Evolutionary conservation across 2,888 invertebrate genomes (phyloP).

Genomic region (Melanchra persicariae): DNA sequence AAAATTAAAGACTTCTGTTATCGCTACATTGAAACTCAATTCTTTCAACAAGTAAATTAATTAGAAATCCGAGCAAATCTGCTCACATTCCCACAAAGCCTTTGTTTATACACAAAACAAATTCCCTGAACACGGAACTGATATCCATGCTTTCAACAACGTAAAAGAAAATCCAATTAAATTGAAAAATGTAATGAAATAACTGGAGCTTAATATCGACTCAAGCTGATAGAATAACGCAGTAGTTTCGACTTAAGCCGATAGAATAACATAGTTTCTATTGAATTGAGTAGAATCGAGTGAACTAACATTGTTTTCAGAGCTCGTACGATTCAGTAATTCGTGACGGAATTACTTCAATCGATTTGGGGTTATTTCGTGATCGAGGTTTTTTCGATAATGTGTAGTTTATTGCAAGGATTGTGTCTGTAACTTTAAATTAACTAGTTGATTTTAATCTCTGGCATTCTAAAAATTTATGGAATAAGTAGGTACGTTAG

Average conservation of each 20-base stretch:
- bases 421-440: background rate
- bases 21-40: background rate
- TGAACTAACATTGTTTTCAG: conserved; percentile 51
- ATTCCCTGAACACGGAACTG: background rate
- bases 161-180: conserved; percentile 12
- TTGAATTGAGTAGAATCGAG: conserved; percentile 37
- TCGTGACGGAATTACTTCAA: conserved; percentile 51
- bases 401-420: background rate
- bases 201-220: conserved; percentile 17
- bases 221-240: conserved; percentile 20
- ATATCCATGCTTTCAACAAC: conserved; percentile 2
- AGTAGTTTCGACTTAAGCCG: conserved; percentile 10
- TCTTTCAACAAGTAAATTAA: conserved; percentile 7
- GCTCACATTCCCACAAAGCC: background rate
- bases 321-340: conserved; percentile 46
- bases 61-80: conserved; percentile 8
- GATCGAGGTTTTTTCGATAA: conserved; percentile 31
- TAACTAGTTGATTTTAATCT: no score
- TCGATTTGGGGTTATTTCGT: conserved; percentile 35
- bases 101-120: conserved; percentile 16
- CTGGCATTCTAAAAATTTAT: no score
- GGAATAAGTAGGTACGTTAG: no score
- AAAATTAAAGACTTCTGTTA: background rate
- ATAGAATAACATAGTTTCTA: conserved; percentile 33
- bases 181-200: conserved; percentile 37